Base-by-base conservation (phyloP, 2,888 invertebrate genomes). In the Caenorhabditis becei region DNA sequence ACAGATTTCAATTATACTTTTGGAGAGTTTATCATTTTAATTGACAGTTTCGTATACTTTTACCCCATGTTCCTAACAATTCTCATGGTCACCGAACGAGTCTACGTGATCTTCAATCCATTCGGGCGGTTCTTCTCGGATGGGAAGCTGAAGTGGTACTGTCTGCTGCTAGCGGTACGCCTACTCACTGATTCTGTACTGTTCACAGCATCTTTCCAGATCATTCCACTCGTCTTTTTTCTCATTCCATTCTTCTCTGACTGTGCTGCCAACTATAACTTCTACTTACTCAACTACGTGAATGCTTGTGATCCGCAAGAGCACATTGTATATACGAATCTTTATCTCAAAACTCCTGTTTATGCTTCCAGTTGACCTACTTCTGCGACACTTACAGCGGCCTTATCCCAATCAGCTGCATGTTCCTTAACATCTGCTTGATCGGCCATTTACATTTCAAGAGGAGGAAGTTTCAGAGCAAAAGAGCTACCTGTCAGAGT, bases 31-130 rank as follows among this genome's bases (percentile, higher is more conserved):
- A 23, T 70, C 7, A 59, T 51, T 26, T 32, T 70, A 20, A 26
- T 70, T 11, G 70, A 70, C 37, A 51, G 49, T 8, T 49, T 61
- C 26, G 35, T 41, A 18, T 70, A 70, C 41, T 37, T 35, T 1
- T 59, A 59, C n/a, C 70, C 70, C 1, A 51, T 70, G 18, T 41
- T 70, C 5, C n/a, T 70, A 18, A 70, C 70, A 11, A 37, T 70
- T 37, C 7, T 70, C 5, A 70, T 70, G 70, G 51, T 70, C 0
- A n/a, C 58, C 10, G 70, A 70, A 61, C 32, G 70, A 1, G 18
- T 70, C 10, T 61, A 70, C 37, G 59, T 24, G 0, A 37, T 70
- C 8, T 37, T 59, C 51, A 59, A 26, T n/a, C 70, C 70, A 14
- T 28, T 58, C 7, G 59, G 70, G 10, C 10, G 24, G 51, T 59